phyloP scores from a whole-genome alignment of 2,113 vertebrate species.

The Dasyornis broadbenti region DNA sequence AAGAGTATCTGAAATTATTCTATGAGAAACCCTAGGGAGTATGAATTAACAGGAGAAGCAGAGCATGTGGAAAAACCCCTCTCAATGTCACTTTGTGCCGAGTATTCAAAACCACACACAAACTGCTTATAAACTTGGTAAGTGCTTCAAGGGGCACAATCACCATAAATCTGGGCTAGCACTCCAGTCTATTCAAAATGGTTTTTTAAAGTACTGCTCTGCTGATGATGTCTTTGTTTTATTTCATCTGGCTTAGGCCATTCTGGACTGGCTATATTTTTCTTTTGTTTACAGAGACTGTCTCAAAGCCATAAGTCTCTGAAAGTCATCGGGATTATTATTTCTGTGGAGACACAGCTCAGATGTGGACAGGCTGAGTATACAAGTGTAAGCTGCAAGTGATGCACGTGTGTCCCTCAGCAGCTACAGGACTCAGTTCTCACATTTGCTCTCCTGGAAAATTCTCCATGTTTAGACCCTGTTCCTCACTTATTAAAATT shows the following conservation, averaged over 20 bases:
- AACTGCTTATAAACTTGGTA: conserved; percentile 18
- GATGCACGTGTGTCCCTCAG: neutral
- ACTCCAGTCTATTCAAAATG: conserved; percentile 15
- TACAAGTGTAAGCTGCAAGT: neutral
- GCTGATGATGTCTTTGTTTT: conserved; percentile 34
- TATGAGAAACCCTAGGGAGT: neutral
- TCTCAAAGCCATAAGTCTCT: conserved; percentile 19
- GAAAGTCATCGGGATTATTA: conserved; percentile 17
- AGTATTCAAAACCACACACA: conserved; percentile 42
- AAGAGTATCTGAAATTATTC: conserved; percentile 25
- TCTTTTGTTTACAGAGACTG: neutral
- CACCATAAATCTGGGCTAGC: conserved; percentile 28
- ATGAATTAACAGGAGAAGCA: neutral
- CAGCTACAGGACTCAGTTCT: neutral
- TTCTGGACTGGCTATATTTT: neutral
- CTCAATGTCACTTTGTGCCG: neutral
- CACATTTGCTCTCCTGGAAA: neutral
- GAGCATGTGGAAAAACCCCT: neutral
- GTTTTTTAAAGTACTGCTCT: conserved; percentile 40
- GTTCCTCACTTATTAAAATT: neutral
- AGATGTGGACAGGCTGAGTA: neutral
- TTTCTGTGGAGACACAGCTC: neutral
- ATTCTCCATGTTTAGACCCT: neutral
- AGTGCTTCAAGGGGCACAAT: conserved; percentile 34
- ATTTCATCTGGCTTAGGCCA: neutral